Base-by-base conservation (phyloP, 2,797 vertebrate genomes). In the Acanthurus leucopareius region DNA sequence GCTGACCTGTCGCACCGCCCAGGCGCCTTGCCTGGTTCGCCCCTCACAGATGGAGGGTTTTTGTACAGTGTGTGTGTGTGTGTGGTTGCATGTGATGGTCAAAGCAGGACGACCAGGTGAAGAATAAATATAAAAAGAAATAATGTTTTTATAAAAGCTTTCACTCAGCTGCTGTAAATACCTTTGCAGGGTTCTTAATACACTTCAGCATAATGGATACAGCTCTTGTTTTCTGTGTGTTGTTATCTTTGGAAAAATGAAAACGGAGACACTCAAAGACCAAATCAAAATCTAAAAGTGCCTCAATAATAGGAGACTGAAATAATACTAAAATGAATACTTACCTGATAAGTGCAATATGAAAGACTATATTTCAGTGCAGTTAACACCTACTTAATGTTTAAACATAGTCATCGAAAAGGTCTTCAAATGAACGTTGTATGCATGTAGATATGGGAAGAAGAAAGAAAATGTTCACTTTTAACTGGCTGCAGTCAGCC, bases 1-100 rank as follows among this genome's bases (percentile, higher is more conserved):
- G 67, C 51, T 85, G 86, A 79, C 63, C 72, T 45, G 44, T 71
- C 16, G 17, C 66, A 57, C 57, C 17, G 1, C 68, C 44, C 54
- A 5, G 32, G 25, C n/a, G 3, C 58, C 49, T 59, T 14, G 16
- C 54, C 66, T 9, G 1, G 9, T 61, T 62, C 54, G 65, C 35
- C 47, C 45, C 25, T 6, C 38, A 69, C 48, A 48, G 77, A 64
- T 66, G 53, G 47, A 66, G 42, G 57, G 0, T 17, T 65, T 40
- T 16, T 14, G 13, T 15, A n/a, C 17, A 40, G n/a, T n/a, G n/a
- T n/a, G n/a, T n/a, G n/a, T n/a, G 25, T 56, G 32, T 63, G 48
- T 60, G 17, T 47, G 17, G 3, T 15, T 57, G 58, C 57, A 63
- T 75, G 53, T 57, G 42, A 15, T 38, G 6, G 22, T 45, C 35